Evolutionary conservation across 2,797 vertebrate species (phyloP).

Genomic region (Sus cebifrons): DNA sequence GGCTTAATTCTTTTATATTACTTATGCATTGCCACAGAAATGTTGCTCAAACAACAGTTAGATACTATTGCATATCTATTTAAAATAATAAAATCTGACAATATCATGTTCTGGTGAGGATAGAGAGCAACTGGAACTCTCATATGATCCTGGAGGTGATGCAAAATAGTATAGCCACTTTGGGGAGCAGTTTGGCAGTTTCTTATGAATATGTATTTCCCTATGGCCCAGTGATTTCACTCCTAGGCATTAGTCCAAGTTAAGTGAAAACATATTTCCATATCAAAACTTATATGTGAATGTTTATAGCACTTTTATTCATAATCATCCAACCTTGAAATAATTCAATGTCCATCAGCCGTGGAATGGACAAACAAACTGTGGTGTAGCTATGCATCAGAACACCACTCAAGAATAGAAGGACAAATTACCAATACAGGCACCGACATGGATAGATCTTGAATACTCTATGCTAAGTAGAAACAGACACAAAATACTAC

Average conservation of each 20-base stretch:
- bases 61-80: neutral
- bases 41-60: neutral
- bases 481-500: neutral
- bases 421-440: neutral
- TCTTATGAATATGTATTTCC: too few species aligned
- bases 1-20: neutral
- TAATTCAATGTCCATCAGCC: neutral
- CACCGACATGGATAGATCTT: neutral
- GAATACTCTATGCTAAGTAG: neutral
- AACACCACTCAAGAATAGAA: neutral
- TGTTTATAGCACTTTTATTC: neutral
- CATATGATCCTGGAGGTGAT: neutral
- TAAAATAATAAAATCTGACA: neutral
- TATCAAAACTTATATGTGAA: neutral
- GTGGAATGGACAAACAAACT: neutral
- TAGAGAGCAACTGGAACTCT: neutral
- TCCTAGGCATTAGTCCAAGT: neutral
- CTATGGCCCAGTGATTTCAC: too few species aligned
- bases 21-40: neutral
- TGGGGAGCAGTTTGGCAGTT: too few species aligned
- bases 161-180: neutral
- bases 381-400: too few species aligned
- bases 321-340: neutral
- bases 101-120: neutral
- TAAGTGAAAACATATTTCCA: neutral